phyloP scores from a whole-genome alignment of 92 coral and sea anemone genomes.

The Porites divaricata region DNA sequence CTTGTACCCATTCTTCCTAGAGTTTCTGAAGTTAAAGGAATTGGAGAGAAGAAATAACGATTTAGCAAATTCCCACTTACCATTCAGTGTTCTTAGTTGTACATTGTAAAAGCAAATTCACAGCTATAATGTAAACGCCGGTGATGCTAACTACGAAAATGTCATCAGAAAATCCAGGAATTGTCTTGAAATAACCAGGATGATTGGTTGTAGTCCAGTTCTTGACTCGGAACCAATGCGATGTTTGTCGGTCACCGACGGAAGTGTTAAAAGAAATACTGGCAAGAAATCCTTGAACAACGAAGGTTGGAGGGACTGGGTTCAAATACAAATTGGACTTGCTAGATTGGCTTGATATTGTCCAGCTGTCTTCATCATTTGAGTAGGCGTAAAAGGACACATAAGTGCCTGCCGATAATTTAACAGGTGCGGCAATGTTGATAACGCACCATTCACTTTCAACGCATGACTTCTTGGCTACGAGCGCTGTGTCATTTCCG shows the following conservation, averaged over 20 bases:
- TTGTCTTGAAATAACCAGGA: slow-evolving; percentile 53
- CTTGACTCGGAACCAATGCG: slow-evolving; percentile 40
- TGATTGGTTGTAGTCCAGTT: slow-evolving; percentile 51
- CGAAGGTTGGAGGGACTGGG: slow-evolving; percentile 33
- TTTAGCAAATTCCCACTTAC: slow-evolving; percentile 29
- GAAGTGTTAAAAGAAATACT: slow-evolving; percentile 33
- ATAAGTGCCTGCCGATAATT: slow-evolving; percentile 32
- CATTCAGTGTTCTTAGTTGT: slow-evolving; percentile 12
- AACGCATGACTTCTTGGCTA: slow-evolving; percentile 30
- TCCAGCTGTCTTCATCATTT: slow-evolving; percentile 51
- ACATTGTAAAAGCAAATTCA: slow-evolving; percentile 37
- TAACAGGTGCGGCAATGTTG: slow-evolving; percentile 50
- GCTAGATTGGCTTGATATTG: slow-evolving; percentile 57
- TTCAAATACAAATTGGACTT: slow-evolving; percentile 45
- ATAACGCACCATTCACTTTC: slow-evolving; percentile 25
- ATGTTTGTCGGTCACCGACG: slow-evolving; percentile 5
- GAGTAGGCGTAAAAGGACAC: slow-evolving; percentile 54
- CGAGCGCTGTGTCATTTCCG: slow-evolving; percentile 51
- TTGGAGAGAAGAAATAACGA: not conserved
- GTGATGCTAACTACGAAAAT: slow-evolving; percentile 42
- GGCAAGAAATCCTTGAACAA: slow-evolving; percentile 54
- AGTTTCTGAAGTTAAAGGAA: too few relatives aligned
- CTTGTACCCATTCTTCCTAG: too few relatives aligned
- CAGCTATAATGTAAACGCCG: slow-evolving; percentile 51
- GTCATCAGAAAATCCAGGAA: slow-evolving; percentile 38